A percentile compares a stretch with the other conserved stretches of the same genome.
These are phyloP conservation scores for Tipula confusa DNA, from an alignment of 2,888 invertebrate species.

Conservation along the genomic window DNA sequence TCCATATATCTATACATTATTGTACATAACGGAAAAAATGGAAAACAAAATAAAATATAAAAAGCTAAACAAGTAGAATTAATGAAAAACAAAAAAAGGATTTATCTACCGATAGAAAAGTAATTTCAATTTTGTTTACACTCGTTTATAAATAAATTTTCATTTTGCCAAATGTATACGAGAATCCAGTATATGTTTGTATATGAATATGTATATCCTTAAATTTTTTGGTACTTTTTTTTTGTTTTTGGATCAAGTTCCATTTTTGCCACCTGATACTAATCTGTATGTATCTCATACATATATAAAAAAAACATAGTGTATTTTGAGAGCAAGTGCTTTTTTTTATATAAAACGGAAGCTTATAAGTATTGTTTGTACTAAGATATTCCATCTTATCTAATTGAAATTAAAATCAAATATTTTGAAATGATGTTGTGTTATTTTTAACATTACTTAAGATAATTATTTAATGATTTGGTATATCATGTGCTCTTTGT, in stretches of 20 bases:
- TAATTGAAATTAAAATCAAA: not conserved
- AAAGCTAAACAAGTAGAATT: not conserved
- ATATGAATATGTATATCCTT: not conserved
- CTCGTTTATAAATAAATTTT: constrained; percentile 3
- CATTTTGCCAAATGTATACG: constrained; percentile 21
- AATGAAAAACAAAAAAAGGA: not conserved
- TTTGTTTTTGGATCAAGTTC: not conserved
- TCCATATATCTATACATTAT: too few species aligned
- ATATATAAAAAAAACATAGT: too few species aligned
- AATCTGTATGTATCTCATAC: not conserved
- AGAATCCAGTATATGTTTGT: not conserved
- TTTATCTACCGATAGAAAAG: constrained; percentile 12
- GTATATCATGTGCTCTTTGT: not conserved
- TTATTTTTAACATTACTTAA: not conserved
- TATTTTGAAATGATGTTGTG: not conserved
- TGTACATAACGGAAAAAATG: not conserved
- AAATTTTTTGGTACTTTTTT: not conserved
- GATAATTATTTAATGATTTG: not conserved
- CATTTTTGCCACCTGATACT: not conserved
- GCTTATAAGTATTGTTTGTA: not conserved
- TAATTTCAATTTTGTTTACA: constrained; percentile 20
- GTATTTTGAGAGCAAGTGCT: not conserved
- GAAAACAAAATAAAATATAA: not conserved
- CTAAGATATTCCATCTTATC: not conserved
- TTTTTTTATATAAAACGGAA: not conserved